Base-by-base conservation (phyloP, 2,888 invertebrate species). In the Aquatica leii region DNA sequence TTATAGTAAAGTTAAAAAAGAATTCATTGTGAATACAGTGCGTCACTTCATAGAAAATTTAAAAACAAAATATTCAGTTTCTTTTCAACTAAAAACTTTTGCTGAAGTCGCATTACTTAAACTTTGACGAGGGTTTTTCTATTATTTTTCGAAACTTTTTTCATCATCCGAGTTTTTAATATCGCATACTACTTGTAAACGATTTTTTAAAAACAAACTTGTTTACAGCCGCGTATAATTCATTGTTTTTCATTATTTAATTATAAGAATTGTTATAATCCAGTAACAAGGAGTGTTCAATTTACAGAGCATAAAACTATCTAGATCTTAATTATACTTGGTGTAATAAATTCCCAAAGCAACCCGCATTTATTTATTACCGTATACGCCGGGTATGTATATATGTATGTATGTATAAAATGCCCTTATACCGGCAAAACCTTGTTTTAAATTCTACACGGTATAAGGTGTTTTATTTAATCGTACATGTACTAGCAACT, bases 51-150 rank as follows among this genome's bases (percentile, higher is more conserved):
- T n/a, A n/a, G n/a, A n/a, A n/a, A n/a, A n/a, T n/a, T n/a, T n/a
- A n/a, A n/a, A n/a, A n/a, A n/a, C 37, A 58, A 49, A 62, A 62
- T 61, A 55, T 61, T 55, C 55, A 61, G 61, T 61, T 62, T 54
- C 54, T 59, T 58, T 62, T 58, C 58, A 62, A 41, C 59, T 41
- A 49, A 43, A 41, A 59, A 41, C 53, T 58, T 46, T 58, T 21
- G 40, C 20, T 24, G 40, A 59, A 31, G 62, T 37, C 59, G 62
- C 62, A 62, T 62, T 62, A 53, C 55, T 54, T 21, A 14, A 43
- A 55, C 52, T 61, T 55, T 62, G 65, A 65, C 65, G 54, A 65
- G 65, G 65, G 62, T 65, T 51, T 65, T 65, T 62, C 65, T 62
- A 62, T 62, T 64, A 64, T 64, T 64, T 55, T n/a, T 62, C 56